Evolutionary conservation across 2,113 vertebrate species (phyloP).

Genomic region (Pedionomus torquatus): DNA sequence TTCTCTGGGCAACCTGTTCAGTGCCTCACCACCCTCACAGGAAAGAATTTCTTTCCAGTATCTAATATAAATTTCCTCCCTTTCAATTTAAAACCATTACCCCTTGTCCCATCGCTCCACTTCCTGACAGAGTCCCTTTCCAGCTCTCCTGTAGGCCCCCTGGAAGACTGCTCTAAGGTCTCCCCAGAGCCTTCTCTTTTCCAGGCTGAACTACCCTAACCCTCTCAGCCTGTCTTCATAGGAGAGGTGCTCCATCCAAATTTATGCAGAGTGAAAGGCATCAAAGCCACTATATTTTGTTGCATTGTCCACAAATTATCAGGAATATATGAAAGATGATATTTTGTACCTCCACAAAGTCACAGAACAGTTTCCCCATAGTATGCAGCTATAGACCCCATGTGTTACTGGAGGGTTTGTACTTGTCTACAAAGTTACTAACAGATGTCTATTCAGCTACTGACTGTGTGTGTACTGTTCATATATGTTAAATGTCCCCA

Average conservation of each 20-base stretch:
- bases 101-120: no score
- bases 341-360: not conserved
- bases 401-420: not conserved
- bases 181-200: no score
- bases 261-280: not conserved
- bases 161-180: no score
- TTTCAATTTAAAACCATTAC: no score
- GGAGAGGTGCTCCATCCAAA: not conserved
- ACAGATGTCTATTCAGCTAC: not conserved
- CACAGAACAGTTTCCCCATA: not conserved
- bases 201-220: no score
- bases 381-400: not conserved
- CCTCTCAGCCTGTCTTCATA: no score
- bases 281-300: not conserved
- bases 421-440: not conserved
- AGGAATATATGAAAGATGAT: not conserved
- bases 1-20: no score
- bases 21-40: no score
- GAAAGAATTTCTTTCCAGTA: no score
- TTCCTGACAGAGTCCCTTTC: no score
- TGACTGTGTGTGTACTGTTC: not conserved
- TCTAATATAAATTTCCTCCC: no score
- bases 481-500: not conserved
- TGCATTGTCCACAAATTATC: not conserved
- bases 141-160: no score